Percentiles rank a stretch among this genome's conserved stretches.
phyloP scores from a whole-genome alignment of 2,113 vertebrate species.

The Speoplatyrhinus poulsoni region DNA sequence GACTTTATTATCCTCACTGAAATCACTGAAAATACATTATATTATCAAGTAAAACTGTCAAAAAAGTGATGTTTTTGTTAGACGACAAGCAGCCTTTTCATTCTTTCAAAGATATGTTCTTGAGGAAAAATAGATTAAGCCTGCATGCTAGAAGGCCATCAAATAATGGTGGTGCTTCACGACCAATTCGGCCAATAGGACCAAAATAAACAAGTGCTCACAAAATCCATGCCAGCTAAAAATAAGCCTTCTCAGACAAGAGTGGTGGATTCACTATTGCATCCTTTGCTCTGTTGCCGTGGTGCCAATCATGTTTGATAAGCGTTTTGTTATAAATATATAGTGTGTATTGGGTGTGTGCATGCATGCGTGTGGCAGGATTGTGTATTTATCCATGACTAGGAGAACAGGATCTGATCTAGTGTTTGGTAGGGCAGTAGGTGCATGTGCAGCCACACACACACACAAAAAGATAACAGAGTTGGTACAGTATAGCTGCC shows the following conservation, averaged over 20 bases:
- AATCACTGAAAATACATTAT: constrained; percentile 8
- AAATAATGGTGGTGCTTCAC: constrained; percentile 69
- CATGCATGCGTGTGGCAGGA: constrained; percentile 1
- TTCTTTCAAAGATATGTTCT: constrained; percentile 52
- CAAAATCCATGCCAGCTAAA: constrained; percentile 71
- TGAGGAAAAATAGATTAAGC: constrained; percentile 59
- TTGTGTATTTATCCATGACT: constrained; percentile 19
- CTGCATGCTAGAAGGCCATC: constrained; percentile 60
- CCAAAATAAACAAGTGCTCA: constrained; percentile 74
- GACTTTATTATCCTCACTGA: constrained; percentile 17
- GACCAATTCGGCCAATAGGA: constrained; percentile 60
- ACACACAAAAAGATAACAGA: background rate
- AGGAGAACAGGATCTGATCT: constrained; percentile 32
- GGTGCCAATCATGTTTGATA: constrained; percentile 41
- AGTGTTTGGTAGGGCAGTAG: background rate
- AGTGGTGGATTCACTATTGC: constrained; percentile 65
- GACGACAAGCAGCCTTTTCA: constrained; percentile 43
- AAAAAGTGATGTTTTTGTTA: constrained; percentile 32
- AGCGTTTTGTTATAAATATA: background rate
- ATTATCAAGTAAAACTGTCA: constrained; percentile 31
- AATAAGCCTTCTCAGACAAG: constrained; percentile 71
- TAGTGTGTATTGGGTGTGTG: constrained; percentile 20
- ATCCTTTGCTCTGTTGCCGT: constrained; percentile 54
- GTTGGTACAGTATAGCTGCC: no score
- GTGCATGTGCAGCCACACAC: background rate